Conservation (phyloP, 2,113 vertebrate species). For the Tricholaema leucomelas region DNA sequence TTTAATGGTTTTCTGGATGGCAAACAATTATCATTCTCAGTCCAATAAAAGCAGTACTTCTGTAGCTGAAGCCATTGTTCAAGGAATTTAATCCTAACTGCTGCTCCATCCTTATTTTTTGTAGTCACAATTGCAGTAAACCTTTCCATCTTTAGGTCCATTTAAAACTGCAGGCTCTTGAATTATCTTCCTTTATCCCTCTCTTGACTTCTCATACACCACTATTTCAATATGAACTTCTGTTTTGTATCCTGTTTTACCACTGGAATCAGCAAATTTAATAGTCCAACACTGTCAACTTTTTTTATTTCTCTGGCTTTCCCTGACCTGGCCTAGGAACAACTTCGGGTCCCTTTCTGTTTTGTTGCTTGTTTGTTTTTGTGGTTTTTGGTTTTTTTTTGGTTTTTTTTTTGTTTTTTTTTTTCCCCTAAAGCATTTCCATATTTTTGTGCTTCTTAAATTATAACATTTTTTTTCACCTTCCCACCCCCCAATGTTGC, state of each 20-base stretch:
- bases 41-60: not conserved
- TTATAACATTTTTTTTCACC: not conserved
- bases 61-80: not conserved
- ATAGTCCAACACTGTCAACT: not conserved
- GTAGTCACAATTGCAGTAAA: not conserved
- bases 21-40: not conserved
- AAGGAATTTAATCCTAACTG: not conserved
- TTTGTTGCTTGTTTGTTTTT: no score
- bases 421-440: not conserved
- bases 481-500: not conserved
- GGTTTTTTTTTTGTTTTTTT: not conserved
- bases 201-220: not conserved
- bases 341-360: not conserved
- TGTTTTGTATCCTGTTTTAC: not conserved
- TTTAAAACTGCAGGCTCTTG: not conserved
- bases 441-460: not conserved
- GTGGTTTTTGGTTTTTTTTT: no score
- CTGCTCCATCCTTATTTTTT: not conserved
- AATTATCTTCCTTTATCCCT: not conserved
- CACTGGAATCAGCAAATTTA: not conserved
- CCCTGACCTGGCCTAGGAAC: rapidly evolving
- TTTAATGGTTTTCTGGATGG: not conserved
- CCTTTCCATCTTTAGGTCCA: not conserved
- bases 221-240: not conserved
- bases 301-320: not conserved